phyloP scores from a whole-genome alignment of 2,888 invertebrate genomes.

The Metallyticus violacea region DNA sequence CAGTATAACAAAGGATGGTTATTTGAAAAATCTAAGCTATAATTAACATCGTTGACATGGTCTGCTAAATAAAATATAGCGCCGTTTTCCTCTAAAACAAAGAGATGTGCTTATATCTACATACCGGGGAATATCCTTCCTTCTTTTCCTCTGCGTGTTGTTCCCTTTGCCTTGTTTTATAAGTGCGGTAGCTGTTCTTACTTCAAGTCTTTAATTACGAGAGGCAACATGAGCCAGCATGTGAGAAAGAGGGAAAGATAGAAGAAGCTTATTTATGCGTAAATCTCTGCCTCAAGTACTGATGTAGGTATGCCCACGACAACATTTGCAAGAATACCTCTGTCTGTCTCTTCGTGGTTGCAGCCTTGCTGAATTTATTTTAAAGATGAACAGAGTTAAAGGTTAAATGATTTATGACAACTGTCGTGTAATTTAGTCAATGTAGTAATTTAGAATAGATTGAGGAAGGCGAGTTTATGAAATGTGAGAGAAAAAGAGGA shows the following conservation, averaged over 20 bases:
- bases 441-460: background rate
- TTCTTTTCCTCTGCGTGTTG: background rate
- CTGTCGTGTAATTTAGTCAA: background rate
- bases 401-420: slow-evolving; percentile 4
- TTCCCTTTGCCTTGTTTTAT: background rate
- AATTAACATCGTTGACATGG: background rate
- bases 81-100: background rate
- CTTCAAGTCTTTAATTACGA: slow-evolving; percentile 1
- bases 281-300: background rate
- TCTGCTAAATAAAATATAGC: background rate
- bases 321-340: no score
- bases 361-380: background rate
- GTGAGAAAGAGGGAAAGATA: background rate
- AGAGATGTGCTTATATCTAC: background rate
- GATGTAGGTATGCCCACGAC: background rate
- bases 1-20: background rate
- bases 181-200: background rate
- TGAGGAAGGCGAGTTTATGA: background rate
- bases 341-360: background rate
- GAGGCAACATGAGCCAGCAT: background rate
- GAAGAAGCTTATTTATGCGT: background rate
- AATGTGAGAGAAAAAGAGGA: no score
- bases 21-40: background rate
- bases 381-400: background rate
- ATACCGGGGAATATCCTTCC: background rate